Evolutionary conservation across 2,888 invertebrate species (phyloP).

Genomic region (Spodoptera littoralis): DNA sequence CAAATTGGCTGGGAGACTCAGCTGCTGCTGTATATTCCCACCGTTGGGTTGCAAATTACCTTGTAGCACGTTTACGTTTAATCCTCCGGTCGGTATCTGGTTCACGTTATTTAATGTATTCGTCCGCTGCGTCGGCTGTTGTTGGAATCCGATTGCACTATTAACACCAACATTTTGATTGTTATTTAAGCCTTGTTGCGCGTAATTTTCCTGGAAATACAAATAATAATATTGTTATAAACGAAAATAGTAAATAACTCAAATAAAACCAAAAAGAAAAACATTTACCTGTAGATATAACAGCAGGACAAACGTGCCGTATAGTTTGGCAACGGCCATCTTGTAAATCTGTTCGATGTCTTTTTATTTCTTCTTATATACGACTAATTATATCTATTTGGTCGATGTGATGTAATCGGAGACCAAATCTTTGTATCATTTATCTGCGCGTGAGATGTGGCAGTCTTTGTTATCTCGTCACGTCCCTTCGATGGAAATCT

Average conservation of each 20-base stretch:
- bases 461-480: slow-evolving; percentile 55
- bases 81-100: slow-evolving; percentile 47
- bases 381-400: slow-evolving; percentile 69
- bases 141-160: slow-evolving; percentile 47
- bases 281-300: slow-evolving; percentile 62
- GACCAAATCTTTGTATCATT: slow-evolving; percentile 62
- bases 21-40: slow-evolving; percentile 56
- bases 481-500: slow-evolving; percentile 56
- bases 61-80: slow-evolving; percentile 46
- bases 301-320: slow-evolving; percentile 64
- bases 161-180: slow-evolving; percentile 57
- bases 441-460: slow-evolving; percentile 59
- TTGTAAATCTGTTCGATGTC: slow-evolving; percentile 68
- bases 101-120: slow-evolving; percentile 48
- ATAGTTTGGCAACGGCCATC: slow-evolving; percentile 71
- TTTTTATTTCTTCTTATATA: slow-evolving; percentile 67
- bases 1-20: slow-evolving; percentile 53
- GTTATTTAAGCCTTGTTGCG: slow-evolving; percentile 58
- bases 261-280: slow-evolving; percentile 19
- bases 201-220: slow-evolving; percentile 59
- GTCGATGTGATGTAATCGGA: slow-evolving; percentile 62
- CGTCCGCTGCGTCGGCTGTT: slow-evolving; percentile 40
- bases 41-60: slow-evolving; percentile 47
- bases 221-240: slow-evolving; percentile 6
- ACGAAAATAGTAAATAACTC: slow-evolving; percentile 16